Evolutionary conservation across 2,888 invertebrate genomes (phyloP).

Genomic region (Macrostomum cliftonense): DNA sequence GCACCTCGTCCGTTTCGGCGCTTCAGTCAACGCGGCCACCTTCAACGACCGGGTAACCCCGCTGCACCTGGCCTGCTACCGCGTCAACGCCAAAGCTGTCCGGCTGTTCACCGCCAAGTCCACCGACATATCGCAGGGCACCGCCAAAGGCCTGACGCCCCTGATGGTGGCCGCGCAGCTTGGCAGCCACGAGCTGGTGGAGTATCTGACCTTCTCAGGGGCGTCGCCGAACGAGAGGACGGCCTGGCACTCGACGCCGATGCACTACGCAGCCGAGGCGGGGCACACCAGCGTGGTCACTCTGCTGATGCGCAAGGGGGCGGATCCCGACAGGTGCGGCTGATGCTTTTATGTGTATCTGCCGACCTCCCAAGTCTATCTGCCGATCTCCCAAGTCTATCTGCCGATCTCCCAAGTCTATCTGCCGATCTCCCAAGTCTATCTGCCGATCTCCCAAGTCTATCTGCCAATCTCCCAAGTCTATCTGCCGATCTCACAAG

Average conservation of each 20-base stretch:
- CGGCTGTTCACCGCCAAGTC: neutral
- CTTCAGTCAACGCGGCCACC: neutral
- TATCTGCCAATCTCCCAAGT: too few species aligned
- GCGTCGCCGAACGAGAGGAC: neutral
- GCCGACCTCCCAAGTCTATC: too few species aligned
- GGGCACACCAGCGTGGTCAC: neutral
- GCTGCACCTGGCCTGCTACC: constrained; percentile 1
- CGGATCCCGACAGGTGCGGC: neutral
- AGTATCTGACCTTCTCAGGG: too few species aligned
- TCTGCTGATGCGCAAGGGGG: neutral
- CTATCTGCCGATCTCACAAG: too few species aligned
- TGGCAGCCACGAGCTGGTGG: too few species aligned
- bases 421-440: too few species aligned
- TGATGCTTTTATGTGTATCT: too few species aligned
- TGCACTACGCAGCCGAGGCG: constrained; percentile 1
- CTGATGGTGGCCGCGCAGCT: constrained; percentile 37
- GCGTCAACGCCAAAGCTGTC: neutral
- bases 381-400: too few species aligned
- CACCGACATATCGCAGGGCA: constrained; percentile 22
- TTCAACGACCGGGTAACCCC: constrained; percentile 1
- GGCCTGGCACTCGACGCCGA: neutral
- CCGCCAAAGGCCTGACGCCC: constrained; percentile 35
- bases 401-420: too few species aligned
- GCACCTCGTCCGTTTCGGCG: neutral
- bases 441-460: too few species aligned